phyloP scores from a whole-genome alignment of 2,888 invertebrate species.

The Agrotis ipsilon region DNA sequence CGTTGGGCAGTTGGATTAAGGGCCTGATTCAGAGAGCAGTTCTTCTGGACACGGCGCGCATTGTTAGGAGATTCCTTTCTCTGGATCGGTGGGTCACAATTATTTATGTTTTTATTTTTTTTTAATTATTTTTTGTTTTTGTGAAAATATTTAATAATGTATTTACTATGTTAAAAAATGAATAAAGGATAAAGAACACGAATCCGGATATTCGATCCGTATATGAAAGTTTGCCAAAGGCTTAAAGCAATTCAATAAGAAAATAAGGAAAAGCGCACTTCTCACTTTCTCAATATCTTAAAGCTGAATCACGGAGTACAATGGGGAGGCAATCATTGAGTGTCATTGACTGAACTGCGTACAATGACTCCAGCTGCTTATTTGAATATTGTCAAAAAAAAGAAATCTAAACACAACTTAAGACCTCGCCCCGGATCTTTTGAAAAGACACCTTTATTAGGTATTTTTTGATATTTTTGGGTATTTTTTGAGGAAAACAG shows the following conservation, averaged over 20 bases:
- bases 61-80: too few species aligned
- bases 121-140: too few species aligned
- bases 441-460: background rate
- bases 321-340: constrained; percentile 43
- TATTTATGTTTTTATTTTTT: too few species aligned
- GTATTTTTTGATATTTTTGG: background rate
- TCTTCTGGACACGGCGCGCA: too few species aligned
- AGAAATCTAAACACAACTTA: background rate
- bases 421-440: background rate
- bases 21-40: too few species aligned
- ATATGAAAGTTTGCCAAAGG: constrained; percentile 20
- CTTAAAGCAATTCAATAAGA: constrained; percentile 26
- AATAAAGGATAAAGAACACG: too few species aligned
- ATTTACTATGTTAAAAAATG: too few species aligned
- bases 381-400: constrained; percentile 37
- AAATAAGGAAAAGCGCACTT: constrained; percentile 27
- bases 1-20: too few species aligned
- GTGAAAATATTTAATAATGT: too few species aligned
- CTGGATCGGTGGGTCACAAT: too few species aligned
- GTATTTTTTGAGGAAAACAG: constrained; percentile 3
- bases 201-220: background rate
- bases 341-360: constrained; percentile 59
- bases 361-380: constrained; percentile 43
- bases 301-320: constrained; percentile 54
- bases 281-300: constrained; percentile 52